A percentile compares a stretch with the other conserved stretches of the same genome.
phyloP scores from a whole-genome alignment of 2,797 vertebrate genomes.

The Pangasius krempfi region DNA sequence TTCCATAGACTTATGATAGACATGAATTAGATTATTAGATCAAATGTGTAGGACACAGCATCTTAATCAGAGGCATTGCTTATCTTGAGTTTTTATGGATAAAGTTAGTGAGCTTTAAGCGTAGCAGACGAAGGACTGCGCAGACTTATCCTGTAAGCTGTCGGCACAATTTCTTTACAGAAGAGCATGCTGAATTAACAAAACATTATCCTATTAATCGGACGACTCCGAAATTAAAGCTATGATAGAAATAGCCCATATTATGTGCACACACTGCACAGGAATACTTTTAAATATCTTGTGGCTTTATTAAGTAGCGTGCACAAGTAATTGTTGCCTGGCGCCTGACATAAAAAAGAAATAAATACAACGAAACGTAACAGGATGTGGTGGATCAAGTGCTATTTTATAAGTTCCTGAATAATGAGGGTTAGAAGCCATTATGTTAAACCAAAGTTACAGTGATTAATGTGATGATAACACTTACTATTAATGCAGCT shows the following conservation, averaged over 20 bases:
- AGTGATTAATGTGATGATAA: not conserved
- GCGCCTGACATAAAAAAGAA: not conserved
- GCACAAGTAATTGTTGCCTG: not conserved
- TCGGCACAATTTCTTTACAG: not conserved
- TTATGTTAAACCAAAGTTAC: not conserved
- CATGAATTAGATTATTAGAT: not conserved
- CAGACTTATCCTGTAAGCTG: not conserved
- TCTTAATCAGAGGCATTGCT: not conserved
- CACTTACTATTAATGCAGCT: not conserved
- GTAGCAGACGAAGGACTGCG: not conserved
- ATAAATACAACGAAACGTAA: not conserved
- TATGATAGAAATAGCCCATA: not conserved
- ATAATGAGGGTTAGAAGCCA: not conserved
- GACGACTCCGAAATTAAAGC: not conserved
- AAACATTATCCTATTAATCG: not conserved
- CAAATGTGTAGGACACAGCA: too few relatives aligned
- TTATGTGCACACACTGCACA: not conserved
- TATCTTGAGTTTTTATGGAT: not conserved
- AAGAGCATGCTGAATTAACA: not conserved
- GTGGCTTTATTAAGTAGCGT: not conserved
- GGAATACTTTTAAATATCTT: not conserved
- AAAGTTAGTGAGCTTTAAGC: not conserved
- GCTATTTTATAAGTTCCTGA: not conserved
- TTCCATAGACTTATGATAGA: not conserved
- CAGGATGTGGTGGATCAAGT: not conserved